Percentiles rank a stretch among this genome's conserved stretches.
Evolutionary conservation across 2,888 invertebrate species (phyloP).

Genomic region (Pharmacophagus antenor): DNA sequence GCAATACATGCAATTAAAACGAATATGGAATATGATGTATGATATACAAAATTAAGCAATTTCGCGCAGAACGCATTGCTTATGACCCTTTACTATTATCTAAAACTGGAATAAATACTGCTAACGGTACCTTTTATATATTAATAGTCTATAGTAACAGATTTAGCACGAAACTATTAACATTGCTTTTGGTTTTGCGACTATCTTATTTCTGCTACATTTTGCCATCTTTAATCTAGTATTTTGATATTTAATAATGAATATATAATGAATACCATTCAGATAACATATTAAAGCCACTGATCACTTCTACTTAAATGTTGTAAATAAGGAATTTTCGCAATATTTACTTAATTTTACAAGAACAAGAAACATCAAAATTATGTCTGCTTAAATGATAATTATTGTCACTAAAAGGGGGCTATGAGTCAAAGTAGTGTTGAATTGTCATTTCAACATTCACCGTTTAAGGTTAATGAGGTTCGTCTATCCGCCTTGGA

Average conservation of each 20-base stretch:
- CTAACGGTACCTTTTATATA: background rate
- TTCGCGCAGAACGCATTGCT: constrained; percentile 35
- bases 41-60: constrained; percentile 32
- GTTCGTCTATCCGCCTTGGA: constrained; percentile 57
- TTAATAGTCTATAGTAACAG: background rate
- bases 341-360: constrained; percentile 9
- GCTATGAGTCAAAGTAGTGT: constrained; percentile 2
- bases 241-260: background rate
- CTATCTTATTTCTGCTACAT: too few species aligned
- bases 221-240: too few species aligned
- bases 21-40: constrained; percentile 35
- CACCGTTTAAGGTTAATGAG: constrained; percentile 38
- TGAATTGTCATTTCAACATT: constrained; percentile 21
- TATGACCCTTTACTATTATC: constrained; percentile 37
- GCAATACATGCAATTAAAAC: constrained; percentile 49
- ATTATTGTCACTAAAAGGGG: constrained; percentile 1
- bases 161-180: background rate
- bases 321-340: too few species aligned
- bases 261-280: background rate
- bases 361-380: too few species aligned
- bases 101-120: constrained; percentile 19
- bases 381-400: constrained; percentile 13
- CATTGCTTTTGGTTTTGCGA: too few species aligned
- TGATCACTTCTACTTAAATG: too few species aligned
- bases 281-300: background rate